These are phyloP conservation scores for Mesorhabditis belari DNA, from an alignment of 2,888 invertebrate genomes.

Conservation along the genomic window DNA sequence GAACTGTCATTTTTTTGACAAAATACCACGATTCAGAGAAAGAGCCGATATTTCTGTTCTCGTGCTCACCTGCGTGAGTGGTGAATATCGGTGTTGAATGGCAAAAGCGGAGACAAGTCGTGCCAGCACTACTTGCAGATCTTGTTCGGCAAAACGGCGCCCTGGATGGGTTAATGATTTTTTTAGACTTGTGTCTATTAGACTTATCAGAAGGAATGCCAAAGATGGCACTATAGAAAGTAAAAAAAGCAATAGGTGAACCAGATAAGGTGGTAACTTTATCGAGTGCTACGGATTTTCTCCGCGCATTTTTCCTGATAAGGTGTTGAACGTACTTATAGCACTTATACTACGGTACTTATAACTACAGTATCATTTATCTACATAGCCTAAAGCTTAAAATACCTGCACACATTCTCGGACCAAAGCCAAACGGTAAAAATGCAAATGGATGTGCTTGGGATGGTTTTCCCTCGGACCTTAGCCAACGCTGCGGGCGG, in stretches of 20 bases:
- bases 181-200: no score
- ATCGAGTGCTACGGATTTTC: neutral
- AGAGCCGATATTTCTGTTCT: neutral
- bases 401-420: slow-evolving; percentile 60
- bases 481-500: slow-evolving; percentile 71
- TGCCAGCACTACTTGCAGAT: slow-evolving; percentile 57
- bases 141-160: slow-evolving; percentile 61
- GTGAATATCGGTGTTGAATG: slow-evolving; percentile 53
- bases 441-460: slow-evolving; percentile 58
- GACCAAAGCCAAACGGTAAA: slow-evolving; percentile 60
- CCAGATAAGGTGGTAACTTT: neutral
- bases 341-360: no score
- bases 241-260: no score
- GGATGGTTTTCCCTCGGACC: slow-evolving; percentile 53
- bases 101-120: slow-evolving; percentile 57
- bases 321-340: no score
- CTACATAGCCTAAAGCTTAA: no score
- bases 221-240: no score
- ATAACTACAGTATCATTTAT: no score
- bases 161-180: slow-evolving; percentile 47
- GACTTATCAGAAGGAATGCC: no score
- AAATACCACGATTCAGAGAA: neutral
- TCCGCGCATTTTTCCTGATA: no score
- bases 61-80: slow-evolving; percentile 51
- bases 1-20: neutral